A percentile compares a stretch with the other conserved stretches of the same genome.
Evolutionary conservation across 2,113 vertebrate genomes (phyloP).

Genomic region (Pterocles orientalis): DNA sequence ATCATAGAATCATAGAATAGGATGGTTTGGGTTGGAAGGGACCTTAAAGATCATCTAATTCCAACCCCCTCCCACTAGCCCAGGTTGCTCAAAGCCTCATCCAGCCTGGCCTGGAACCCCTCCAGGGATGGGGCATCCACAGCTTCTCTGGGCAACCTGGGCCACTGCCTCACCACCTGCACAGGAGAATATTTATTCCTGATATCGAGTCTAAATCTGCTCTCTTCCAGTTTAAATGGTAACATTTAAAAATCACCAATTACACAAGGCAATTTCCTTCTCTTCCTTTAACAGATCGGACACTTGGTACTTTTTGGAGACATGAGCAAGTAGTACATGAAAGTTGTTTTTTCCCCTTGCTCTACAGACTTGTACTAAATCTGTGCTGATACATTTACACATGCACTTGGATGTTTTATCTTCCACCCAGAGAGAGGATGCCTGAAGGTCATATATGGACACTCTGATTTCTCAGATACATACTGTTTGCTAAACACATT

Average conservation of each 20-base stretch:
- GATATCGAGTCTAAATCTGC: too few species aligned
- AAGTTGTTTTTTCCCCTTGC: neutral
- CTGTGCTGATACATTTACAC: rapidly evolving
- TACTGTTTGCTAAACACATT: neutral
- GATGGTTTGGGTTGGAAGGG: too few species aligned
- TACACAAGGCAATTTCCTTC: neutral
- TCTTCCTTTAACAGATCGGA: neutral
- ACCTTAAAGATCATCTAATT: too few species aligned
- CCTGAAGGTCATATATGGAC: neutral
- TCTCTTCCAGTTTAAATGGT: neutral
- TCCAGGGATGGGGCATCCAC: too few species aligned
- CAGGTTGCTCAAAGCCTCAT: too few species aligned
- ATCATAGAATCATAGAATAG: too few species aligned
- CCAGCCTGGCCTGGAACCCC: too few species aligned
- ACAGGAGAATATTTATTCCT: too few species aligned
- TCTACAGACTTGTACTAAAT: neutral
- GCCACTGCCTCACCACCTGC: too few species aligned
- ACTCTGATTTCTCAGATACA: neutral
- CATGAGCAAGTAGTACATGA: neutral
- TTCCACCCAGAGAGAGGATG: neutral
- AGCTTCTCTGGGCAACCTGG: too few species aligned
- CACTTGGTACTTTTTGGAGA: neutral
- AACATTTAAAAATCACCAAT: neutral
- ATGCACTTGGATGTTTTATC: neutral
- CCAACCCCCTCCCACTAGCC: too few species aligned